Base-by-base conservation (phyloP, 2,888 invertebrate genomes). In the Cosmopolites sordidus region DNA sequence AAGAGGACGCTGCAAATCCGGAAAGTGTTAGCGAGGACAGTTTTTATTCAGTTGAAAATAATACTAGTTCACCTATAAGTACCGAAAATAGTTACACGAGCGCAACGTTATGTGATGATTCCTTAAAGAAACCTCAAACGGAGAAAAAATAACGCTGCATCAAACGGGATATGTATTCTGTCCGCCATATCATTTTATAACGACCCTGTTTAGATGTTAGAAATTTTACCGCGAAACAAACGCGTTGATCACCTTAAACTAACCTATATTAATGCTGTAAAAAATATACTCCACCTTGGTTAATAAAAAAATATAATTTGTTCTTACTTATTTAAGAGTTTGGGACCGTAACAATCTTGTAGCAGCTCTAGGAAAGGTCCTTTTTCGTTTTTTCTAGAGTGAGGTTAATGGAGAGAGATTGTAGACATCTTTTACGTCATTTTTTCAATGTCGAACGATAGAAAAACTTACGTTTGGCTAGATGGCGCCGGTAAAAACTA, bases 41-140 rank as follows among this genome's bases (percentile, higher is more conserved):
- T 12, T 58, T 58, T 29, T 51, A 45, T 38, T 58, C 58, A 43
- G 51, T 48, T 15, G 43, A 47, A 41, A 57, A 53, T 18, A 41
- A 46, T 18, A 12, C 45, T 42, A 43, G 16, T 11, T 18, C 42
- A 8, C 17, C 33, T 44, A 8, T 44, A 38, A 48, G 44, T 16
- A 41, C 33, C 1, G 44, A 47, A 2, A 39, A 39, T 29, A 57
- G 51, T 46, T 57, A 50, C 48, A 43, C 43, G 4, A 57, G 51
- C 41, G 57, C 57, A 11, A 27, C 12, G 11, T 16, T 43, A 8
- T 54, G 54, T 33, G 42, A 22, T 6, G 11, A 4, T 12, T 6
- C 33, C n/a, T 11, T 30, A 16, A 44, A 33, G 12, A 11, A 33
- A 3, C 3, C 11, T 12, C 5, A 33, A 33, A 6, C 33, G 2